phyloP scores from a whole-genome alignment of 2,113 vertebrate species.

The Podarcis cretensis region DNA sequence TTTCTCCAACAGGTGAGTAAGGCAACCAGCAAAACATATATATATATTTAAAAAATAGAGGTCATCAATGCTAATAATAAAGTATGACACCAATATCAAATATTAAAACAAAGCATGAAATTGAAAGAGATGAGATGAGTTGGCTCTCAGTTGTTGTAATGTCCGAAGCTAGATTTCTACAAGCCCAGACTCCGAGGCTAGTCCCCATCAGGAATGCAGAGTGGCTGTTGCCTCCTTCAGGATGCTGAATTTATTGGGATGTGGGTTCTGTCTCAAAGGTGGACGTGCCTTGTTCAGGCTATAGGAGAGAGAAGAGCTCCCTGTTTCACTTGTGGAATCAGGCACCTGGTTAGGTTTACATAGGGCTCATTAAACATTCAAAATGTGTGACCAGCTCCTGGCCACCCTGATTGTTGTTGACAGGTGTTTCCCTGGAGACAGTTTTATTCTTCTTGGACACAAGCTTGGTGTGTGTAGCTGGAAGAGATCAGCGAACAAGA shows the following conservation, averaged over 20 bases:
- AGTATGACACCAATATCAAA: background rate
- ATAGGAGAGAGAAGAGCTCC: background rate
- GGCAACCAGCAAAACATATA: background rate
- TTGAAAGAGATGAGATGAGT: background rate
- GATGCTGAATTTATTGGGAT: background rate
- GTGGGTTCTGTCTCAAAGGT: background rate
- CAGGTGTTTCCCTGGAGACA: constrained; percentile 5
- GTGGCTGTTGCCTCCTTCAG: background rate
- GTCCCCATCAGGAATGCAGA: background rate
- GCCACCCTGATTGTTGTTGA: background rate
- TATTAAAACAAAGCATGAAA: background rate
- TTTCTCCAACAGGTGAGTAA: background rate
- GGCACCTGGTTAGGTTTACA: background rate
- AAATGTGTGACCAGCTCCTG: background rate
- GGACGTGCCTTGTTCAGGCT: background rate
- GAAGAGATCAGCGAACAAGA: background rate
- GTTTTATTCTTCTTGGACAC: background rate
- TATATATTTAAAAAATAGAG: background rate
- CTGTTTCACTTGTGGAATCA: background rate
- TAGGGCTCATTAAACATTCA: constrained; percentile 14
- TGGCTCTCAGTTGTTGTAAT: no score
- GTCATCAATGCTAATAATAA: background rate
- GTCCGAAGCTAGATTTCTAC: background rate
- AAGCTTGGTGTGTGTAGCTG: background rate
- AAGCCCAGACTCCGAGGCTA: background rate